Evolutionary conservation across 2,113 vertebrate species (phyloP).

Genomic region (Seriola quinqueradiata): DNA sequence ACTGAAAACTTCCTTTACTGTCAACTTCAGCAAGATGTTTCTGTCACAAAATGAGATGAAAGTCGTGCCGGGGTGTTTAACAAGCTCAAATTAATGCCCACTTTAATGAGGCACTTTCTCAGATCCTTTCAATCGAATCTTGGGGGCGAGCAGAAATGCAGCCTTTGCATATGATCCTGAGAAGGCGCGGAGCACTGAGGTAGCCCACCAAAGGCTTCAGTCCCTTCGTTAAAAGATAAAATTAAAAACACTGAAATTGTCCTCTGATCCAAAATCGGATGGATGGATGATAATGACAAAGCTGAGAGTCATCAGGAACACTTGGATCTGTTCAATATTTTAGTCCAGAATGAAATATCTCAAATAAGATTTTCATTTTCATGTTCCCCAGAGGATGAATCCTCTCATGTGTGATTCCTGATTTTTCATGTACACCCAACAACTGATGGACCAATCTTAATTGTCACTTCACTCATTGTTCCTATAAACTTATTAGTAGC

Average conservation of each 20-base stretch:
- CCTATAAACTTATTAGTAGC: too few relatives aligned
- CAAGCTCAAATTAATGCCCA: constrained; percentile 58
- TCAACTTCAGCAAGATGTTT: constrained; percentile 52
- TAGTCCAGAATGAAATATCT: not conserved
- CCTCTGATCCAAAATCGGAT: not conserved
- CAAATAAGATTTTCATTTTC: too few relatives aligned
- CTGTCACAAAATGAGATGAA: constrained; percentile 60
- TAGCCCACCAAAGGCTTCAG: not conserved
- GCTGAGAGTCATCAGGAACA: not conserved
- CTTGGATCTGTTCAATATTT: not conserved
- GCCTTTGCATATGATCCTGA: constrained; percentile 26
- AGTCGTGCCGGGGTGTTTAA: constrained; percentile 46
- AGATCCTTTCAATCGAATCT: constrained; percentile 45
- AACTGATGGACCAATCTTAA: not conserved
- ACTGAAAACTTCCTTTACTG: constrained; percentile 51
- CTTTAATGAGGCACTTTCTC: constrained; percentile 48
- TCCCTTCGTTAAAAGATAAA: constrained; percentile 2
- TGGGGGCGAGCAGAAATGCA: constrained; percentile 35
- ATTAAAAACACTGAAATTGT: not conserved
- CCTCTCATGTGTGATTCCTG: not conserved
- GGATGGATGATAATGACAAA: not conserved
- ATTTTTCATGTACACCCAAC: too few relatives aligned
- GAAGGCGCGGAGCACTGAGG: not conserved
- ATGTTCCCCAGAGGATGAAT: not conserved
- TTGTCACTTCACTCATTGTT: not conserved